Conservation (phyloP, 2,888 invertebrate genomes). For the Drosophila helvetica region DNA sequence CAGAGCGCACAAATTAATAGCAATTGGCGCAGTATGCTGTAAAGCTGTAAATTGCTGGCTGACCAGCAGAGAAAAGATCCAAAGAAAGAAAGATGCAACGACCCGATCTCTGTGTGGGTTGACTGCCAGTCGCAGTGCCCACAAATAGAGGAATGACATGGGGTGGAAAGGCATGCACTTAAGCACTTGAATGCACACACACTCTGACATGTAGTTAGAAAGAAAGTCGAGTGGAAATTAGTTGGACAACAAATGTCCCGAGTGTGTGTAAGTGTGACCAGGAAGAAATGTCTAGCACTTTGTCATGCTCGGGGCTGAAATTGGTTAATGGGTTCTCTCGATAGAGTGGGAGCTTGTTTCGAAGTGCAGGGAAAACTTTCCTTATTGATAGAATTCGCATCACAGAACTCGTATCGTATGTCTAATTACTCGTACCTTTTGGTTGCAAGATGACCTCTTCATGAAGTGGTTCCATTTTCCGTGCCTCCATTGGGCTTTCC, state of each 20-base stretch:
- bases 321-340: slow-evolving; percentile 10
- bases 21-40: slow-evolving; percentile 71
- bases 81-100: slow-evolving; percentile 52
- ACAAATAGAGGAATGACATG: slow-evolving; percentile 46
- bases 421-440: background rate
- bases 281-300: slow-evolving; percentile 63
- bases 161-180: slow-evolving; percentile 31
- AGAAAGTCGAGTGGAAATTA: slow-evolving; percentile 68
- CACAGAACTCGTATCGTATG: background rate
- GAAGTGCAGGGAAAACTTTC: background rate
- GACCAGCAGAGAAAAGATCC: slow-evolving; percentile 31
- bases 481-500: slow-evolving; percentile 13
- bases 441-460: background rate
- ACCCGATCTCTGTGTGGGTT: slow-evolving; percentile 47
- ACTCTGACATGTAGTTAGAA: slow-evolving; percentile 34
- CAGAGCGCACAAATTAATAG: slow-evolving; percentile 70
- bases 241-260: slow-evolving; percentile 48
- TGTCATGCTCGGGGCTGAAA: slow-evolving; percentile 17
- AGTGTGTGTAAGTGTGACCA: slow-evolving; percentile 51
- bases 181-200: background rate
- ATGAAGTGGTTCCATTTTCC: background rate
- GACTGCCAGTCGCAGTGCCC: slow-evolving; percentile 13
- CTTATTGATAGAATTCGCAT: background rate
- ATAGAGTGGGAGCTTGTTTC: background rate
- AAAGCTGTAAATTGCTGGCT: slow-evolving; percentile 40